Percentiles rank a stretch among this genome's conserved stretches.
Conservation (phyloP, 2,888 invertebrate species). For the Laspeyria flexula region DNA sequence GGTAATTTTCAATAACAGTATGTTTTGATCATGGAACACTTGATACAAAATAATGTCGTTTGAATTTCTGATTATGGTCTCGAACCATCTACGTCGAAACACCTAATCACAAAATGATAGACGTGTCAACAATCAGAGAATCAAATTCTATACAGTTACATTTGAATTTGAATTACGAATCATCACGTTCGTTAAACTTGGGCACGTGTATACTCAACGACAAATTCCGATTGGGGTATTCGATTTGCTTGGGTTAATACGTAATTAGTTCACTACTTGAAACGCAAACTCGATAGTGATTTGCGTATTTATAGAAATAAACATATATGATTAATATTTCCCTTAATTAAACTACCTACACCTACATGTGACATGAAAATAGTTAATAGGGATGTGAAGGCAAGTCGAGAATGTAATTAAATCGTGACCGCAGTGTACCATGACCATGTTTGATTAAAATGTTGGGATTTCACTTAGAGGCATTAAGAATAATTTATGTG, state of each 20-base stretch:
- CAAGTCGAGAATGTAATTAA: slow-evolving; percentile 46
- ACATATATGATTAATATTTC: neutral
- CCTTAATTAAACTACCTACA: neutral
- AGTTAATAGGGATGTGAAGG: slow-evolving; percentile 22
- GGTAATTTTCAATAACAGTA: too few relatives aligned
- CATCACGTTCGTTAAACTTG: slow-evolving; percentile 27
- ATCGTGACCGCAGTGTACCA: slow-evolving; percentile 25
- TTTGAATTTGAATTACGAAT: slow-evolving; percentile 28
- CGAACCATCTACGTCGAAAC: too few relatives aligned
- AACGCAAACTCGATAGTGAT: neutral
- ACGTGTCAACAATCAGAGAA: neutral
- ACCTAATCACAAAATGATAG: neutral
- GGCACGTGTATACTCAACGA: slow-evolving; percentile 18
- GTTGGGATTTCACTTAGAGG: slow-evolving; percentile 48
- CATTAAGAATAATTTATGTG: slow-evolving; percentile 37
- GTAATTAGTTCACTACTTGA: slow-evolving; percentile 27
- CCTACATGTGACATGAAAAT: slow-evolving; percentile 10
- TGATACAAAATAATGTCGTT: too few relatives aligned
- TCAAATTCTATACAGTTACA: slow-evolving; percentile 2
- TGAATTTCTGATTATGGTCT: too few relatives aligned
- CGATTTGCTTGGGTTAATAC: slow-evolving; percentile 30
- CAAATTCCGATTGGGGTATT: slow-evolving; percentile 23
- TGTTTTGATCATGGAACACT: too few relatives aligned
- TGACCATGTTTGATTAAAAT: slow-evolving; percentile 43
- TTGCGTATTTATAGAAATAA: neutral